Evolutionary conservation across 2,888 invertebrate genomes (phyloP).

Genomic region (Melieria picta): DNA sequence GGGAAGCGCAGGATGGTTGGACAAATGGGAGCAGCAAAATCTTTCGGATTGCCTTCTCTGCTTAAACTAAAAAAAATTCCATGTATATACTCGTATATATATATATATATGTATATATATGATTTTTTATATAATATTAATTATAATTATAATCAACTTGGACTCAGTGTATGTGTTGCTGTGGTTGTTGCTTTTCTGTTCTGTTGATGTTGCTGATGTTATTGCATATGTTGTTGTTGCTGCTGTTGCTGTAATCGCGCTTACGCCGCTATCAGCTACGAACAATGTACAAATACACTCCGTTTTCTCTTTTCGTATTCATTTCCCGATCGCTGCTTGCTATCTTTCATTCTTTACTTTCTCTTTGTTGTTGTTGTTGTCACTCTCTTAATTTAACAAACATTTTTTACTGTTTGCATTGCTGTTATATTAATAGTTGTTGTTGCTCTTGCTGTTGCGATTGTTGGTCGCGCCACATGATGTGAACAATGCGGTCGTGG

Average conservation of each 20-base stretch:
- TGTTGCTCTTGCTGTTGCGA: constrained; percentile 21
- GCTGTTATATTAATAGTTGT: constrained; percentile 15
- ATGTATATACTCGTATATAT: constrained; percentile 30
- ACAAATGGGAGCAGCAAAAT: too few species aligned
- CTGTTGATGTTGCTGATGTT: constrained; percentile 36
- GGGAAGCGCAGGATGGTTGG: too few species aligned
- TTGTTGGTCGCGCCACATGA: not conserved
- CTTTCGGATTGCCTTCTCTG: not conserved
- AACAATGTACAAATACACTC: constrained; percentile 39
- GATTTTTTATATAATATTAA: constrained; percentile 34
- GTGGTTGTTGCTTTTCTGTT: constrained; percentile 16
- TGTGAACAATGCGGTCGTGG: not conserved
- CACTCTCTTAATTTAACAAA: constrained; percentile 23
- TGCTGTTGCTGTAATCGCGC: constrained; percentile 29
- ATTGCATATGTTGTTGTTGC: constrained; percentile 41
- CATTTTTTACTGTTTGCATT: constrained; percentile 1
- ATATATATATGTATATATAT: constrained; percentile 31
- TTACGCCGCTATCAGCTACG: too few species aligned
- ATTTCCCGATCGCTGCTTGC: constrained; percentile 40
- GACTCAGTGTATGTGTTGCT: constrained; percentile 10
- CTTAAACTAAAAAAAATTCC: constrained; percentile 27
- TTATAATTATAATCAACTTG: constrained; percentile 33
- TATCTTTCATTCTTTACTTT: constrained; percentile 32
- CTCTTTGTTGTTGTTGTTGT: constrained; percentile 34
- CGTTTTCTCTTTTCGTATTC: constrained; percentile 25